Evolutionary conservation across 92 coral and sea anemone species (phyloP), one percentile per base, ranked within the genome.

Genomic region (Galaxea fascicularis): DNA sequence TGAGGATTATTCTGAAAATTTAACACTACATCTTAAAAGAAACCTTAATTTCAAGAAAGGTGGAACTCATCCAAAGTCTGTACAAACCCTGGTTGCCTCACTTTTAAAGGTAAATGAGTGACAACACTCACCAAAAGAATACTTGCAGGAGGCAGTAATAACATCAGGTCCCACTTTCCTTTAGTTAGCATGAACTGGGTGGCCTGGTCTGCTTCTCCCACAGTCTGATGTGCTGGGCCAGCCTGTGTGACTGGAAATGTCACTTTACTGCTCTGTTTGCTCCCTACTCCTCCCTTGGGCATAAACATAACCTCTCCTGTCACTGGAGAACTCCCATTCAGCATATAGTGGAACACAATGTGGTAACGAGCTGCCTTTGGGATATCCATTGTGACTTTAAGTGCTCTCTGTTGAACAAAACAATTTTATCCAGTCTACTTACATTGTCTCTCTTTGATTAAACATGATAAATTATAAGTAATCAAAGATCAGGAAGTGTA

Each of bases 321-420:
- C n/a, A 93, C 97, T 18, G 93, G 91, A 39, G 63, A 71, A 62
- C 86, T 70, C 81, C 82, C 91, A 86, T 94, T 82, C 27, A 95
- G 89, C 22, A 83, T 86, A 65, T 93, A 92, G n/a, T 80, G 91
- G 79, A 94, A 92, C 52, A 96, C 71, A 26, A 94, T 86, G 88
- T 92, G 94, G 90, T 96, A 96, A 58, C 94, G 95, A 10, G 88
- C 91, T 10, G 99, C 77, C 90, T 82, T 90, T 31, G 95, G 98
- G 52, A 95, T 89, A 54, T 94, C 90, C 75, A 96, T 84, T 14
- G 80, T 90, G 63, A 89, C 90, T 47, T 91, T 94, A 39, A 96
- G 80, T 21, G 80, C 90, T 85, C 78, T 91, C 99, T 96, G 82
- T 71, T 46, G 8, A 28, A n/a, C 20, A 47, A n/a, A 10, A 67